These are phyloP conservation scores for Horisme vitalbata DNA, from an alignment of 2,888 invertebrate genomes.

Conservation along the genomic window DNA sequence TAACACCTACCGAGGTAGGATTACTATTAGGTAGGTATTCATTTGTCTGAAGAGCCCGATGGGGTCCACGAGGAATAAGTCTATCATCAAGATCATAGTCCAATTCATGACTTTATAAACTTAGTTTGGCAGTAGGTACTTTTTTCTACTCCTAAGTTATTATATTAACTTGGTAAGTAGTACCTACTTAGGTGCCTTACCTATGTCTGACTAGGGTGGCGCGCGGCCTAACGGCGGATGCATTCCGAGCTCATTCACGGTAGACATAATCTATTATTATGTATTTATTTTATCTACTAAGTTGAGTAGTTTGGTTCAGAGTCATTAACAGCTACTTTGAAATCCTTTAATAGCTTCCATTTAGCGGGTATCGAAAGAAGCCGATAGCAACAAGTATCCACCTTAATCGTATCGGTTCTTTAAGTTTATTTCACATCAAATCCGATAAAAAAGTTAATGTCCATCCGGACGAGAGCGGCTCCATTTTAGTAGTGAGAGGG, in stretches of 20 bases:
- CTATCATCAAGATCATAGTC: no score
- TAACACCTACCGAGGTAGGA: no score
- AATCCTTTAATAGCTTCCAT: conserved; percentile 63
- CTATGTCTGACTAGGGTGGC: no score
- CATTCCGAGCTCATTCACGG: conserved; percentile 28
- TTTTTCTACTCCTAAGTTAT: no score
- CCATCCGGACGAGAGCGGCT: conserved; percentile 48
- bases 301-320: conserved; percentile 11
- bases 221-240: conserved; percentile 24
- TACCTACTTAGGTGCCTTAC: neutral
- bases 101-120: no score
- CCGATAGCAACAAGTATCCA: conserved; percentile 43
- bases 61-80: no score
- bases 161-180: no score
- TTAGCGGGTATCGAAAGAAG: conserved; percentile 47
- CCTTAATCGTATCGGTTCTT: conserved; percentile 58
- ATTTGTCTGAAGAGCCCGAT: no score
- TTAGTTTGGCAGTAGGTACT: no score
- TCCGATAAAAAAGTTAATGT: conserved; percentile 66
- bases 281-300: conserved; percentile 8
- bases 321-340: conserved; percentile 54
- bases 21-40: no score
- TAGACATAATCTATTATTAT: neutral
- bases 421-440: conserved; percentile 64
- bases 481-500: conserved; percentile 27